phyloP scores from a whole-genome alignment of 2,888 invertebrate genomes.

The Anthophora plumipes region DNA sequence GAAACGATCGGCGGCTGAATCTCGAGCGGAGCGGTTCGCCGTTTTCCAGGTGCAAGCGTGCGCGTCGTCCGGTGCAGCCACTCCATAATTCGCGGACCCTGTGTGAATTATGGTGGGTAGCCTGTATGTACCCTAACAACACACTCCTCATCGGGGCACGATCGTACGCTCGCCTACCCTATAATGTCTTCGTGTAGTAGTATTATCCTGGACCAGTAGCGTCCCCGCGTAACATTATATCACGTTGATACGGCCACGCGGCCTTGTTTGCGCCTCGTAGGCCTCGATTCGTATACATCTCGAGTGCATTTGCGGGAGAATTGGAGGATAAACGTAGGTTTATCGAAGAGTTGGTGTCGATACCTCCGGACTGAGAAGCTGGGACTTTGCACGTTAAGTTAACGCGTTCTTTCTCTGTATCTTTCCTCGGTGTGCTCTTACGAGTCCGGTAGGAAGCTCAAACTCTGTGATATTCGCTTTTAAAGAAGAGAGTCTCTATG shows the following conservation, averaged over 20 bases:
- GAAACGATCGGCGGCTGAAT: conserved; percentile 62
- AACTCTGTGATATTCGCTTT: too few species aligned
- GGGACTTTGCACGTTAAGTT: too few species aligned
- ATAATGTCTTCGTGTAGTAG: conserved; percentile 61
- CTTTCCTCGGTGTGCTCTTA: too few species aligned
- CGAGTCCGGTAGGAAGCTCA: too few species aligned
- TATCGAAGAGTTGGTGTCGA: background rate
- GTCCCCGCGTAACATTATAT: conserved; percentile 57
- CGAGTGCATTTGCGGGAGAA: background rate
- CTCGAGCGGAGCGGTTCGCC: conserved; percentile 40
- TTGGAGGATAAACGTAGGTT: background rate
- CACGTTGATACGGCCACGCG: conserved; percentile 41
- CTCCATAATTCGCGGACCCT: conserved; percentile 71
- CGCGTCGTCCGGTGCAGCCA: conserved; percentile 51
- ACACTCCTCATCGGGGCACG: conserved; percentile 70
- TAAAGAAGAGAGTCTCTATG: too few species aligned
- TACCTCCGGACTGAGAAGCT: too few species aligned
- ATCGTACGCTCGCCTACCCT: conserved; percentile 53
- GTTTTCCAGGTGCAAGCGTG: conserved; percentile 70
- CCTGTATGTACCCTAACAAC: conserved; percentile 66
- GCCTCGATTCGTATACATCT: background rate
- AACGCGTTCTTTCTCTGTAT: too few species aligned
- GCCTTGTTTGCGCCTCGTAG: conserved; percentile 17
- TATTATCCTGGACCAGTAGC: conserved; percentile 69
- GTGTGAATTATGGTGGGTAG: conserved; percentile 72